phyloP scores from a whole-genome alignment of 2,888 invertebrate species.

The Diloba caeruleocephala region DNA sequence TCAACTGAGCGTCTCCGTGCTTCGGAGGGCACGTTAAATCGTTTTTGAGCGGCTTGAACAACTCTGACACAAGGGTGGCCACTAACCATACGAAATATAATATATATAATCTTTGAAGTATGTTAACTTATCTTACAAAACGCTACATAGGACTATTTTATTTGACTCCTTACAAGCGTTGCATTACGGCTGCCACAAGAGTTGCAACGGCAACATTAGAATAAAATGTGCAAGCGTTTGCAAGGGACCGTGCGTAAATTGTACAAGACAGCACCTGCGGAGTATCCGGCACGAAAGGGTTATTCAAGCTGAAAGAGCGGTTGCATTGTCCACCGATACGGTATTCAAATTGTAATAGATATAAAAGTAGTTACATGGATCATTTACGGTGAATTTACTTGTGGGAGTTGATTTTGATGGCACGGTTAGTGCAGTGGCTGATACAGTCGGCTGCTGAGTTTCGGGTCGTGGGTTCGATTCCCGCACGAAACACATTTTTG shows the following conservation, averaged over 20 bases:
- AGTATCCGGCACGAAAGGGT: slow-evolving; percentile 51
- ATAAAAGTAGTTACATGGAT: background rate
- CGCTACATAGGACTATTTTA: slow-evolving; percentile 5
- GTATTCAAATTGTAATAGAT: background rate
- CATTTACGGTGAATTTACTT: background rate
- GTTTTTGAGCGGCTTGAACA: too few species aligned
- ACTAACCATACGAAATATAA: too few species aligned
- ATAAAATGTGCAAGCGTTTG: slow-evolving; percentile 38
- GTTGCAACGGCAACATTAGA: slow-evolving; percentile 42
- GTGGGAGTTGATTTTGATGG: background rate
- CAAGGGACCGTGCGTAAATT: slow-evolving; percentile 51
- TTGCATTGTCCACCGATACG: slow-evolving; percentile 22
- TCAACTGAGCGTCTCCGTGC: too few species aligned
- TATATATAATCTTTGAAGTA: too few species aligned
- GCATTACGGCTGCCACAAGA: slow-evolving; percentile 38
- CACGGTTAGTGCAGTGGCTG: background rate
- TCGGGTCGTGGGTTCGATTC: too few species aligned
- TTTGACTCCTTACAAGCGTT: slow-evolving; percentile 14
- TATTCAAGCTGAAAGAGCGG: slow-evolving; percentile 21
- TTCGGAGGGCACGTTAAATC: too few species aligned
- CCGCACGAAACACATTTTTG: too few species aligned
- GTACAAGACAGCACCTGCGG: slow-evolving; percentile 52
- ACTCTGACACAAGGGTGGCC: too few species aligned
- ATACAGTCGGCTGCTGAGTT: too few species aligned
- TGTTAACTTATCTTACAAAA: background rate